A percentile compares a stretch with the other conserved stretches of the same genome.
These are phyloP conservation scores for Nipponacmea schrenckii DNA, from an alignment of 2,888 invertebrate genomes.

Conservation along the genomic window DNA sequence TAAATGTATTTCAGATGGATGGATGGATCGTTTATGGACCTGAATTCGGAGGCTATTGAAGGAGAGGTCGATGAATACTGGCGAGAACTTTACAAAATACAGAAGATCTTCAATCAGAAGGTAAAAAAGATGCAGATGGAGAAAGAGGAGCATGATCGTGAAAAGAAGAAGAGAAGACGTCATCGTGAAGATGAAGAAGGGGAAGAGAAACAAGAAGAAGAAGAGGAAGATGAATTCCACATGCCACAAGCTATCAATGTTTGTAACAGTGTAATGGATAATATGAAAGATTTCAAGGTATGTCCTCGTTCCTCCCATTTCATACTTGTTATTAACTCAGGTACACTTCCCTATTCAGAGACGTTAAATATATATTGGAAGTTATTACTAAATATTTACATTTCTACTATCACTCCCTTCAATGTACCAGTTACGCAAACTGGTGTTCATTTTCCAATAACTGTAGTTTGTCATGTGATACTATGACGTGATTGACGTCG, in stretches of 20 bases:
- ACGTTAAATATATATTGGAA: no score
- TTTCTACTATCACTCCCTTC: no score
- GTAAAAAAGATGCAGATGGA: slow-evolving; percentile 66
- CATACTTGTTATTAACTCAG: no score
- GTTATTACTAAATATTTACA: no score
- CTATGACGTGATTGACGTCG: no score
- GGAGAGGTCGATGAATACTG: slow-evolving; percentile 79
- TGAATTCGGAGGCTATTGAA: slow-evolving; percentile 83
- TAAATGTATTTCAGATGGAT: slow-evolving; percentile 35
- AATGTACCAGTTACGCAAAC: no score
- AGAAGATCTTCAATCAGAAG: slow-evolving; percentile 74
- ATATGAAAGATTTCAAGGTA: slow-evolving; percentile 74
- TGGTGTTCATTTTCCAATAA: no score
- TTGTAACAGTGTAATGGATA: slow-evolving; percentile 61
- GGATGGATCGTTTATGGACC: slow-evolving; percentile 71
- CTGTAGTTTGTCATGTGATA: no score
- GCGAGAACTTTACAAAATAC: slow-evolving; percentile 82
- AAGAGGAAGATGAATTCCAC: slow-evolving; percentile 69
- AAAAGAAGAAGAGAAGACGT: slow-evolving; percentile 70
- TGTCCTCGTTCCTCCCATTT: slow-evolving; percentile 8
- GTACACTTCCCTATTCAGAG: no score
- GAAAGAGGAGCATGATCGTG: slow-evolving; percentile 61
- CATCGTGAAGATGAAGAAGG: slow-evolving; percentile 67
- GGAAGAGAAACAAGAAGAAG: slow-evolving; percentile 70
- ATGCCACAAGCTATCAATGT: slow-evolving; percentile 71